Conservation (phyloP, 1,140 invertebrate genomes). For the Babylonia areolata region DNA sequence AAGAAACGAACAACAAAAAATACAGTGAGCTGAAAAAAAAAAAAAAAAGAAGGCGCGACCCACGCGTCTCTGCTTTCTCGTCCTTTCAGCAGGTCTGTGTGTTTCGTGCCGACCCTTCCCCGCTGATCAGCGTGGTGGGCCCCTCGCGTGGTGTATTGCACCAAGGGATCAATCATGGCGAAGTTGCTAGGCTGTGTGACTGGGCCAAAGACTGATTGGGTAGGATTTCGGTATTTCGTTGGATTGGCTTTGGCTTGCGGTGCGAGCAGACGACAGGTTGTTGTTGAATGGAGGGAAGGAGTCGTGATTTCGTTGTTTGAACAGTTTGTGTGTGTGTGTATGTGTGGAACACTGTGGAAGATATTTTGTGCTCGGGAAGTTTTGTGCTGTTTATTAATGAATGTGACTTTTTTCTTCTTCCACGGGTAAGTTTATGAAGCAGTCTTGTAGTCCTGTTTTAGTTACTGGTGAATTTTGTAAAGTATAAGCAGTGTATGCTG, state of each 20-base stretch:
- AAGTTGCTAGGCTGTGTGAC: neutral
- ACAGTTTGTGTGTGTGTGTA: too few relatives aligned
- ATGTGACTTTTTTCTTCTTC: neutral
- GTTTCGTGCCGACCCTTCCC: neutral
- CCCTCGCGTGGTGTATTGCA: neutral
- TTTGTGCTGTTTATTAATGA: neutral
- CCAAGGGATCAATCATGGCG: neutral
- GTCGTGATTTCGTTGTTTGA: neutral
- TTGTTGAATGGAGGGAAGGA: neutral
- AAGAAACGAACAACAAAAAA: too few relatives aligned
- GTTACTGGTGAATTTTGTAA: too few relatives aligned
- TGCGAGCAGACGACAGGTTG: neutral
- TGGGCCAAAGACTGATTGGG: neutral
- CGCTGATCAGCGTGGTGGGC: neutral
- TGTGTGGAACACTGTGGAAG: neutral
- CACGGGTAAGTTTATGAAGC: too few relatives aligned
- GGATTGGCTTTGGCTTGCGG: neutral
- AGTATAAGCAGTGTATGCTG: too few relatives aligned
- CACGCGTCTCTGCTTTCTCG: too few relatives aligned
- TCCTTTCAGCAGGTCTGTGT: neutral
- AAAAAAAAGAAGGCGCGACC: too few relatives aligned
- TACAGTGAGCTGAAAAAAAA: too few relatives aligned
- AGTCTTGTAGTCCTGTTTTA: too few relatives aligned
- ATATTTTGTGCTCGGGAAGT: neutral
- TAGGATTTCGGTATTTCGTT: slow-evolving; percentile 7